phyloP scores from a whole-genome alignment of 1,140 invertebrate species.

The Heliothis subflexa region DNA sequence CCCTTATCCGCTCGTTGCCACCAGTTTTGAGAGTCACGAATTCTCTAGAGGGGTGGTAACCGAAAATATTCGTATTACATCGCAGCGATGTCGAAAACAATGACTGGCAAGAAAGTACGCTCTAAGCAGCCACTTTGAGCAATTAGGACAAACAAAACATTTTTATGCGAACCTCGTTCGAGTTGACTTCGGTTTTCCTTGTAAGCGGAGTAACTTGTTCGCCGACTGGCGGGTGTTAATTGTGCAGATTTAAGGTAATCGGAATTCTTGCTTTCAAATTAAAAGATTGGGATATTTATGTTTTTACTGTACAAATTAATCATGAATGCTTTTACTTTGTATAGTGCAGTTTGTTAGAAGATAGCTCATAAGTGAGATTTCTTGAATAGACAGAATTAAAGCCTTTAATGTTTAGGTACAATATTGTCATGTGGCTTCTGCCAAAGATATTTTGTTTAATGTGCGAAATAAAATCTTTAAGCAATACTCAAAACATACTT shows the following conservation, averaged over 20 bases:
- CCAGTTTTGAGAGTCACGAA: slow-evolving; percentile 76
- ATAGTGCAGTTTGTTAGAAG: too few relatives aligned
- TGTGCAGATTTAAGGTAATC: slow-evolving; percentile 33
- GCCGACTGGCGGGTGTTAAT: slow-evolving; percentile 24
- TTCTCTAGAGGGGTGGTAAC: slow-evolving; percentile 63
- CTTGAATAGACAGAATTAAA: too few relatives aligned
- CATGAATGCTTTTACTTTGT: too few relatives aligned
- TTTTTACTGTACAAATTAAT: too few relatives aligned
- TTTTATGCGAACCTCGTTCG: slow-evolving; percentile 68
- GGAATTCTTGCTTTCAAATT: neutral
- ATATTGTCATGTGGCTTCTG: too few relatives aligned
- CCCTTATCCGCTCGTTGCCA: slow-evolving; percentile 51
- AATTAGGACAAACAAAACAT: slow-evolving; percentile 85
- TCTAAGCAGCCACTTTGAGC: slow-evolving; percentile 81
- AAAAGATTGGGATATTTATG: neutral
- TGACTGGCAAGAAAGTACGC: slow-evolving; percentile 75
- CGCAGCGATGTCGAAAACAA: slow-evolving; percentile 79
- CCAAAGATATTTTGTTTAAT: too few relatives aligned
- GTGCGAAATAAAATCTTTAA: too few relatives aligned
- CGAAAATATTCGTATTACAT: slow-evolving; percentile 79
- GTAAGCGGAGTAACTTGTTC: slow-evolving; percentile 41
- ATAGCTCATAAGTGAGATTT: too few relatives aligned
- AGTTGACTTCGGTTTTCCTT: slow-evolving; percentile 54
- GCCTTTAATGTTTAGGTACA: too few relatives aligned
- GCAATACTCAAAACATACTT: too few relatives aligned